Evolutionary conservation across 1,140 invertebrate genomes (phyloP).

Genomic region (Rhizoglyphus robini): DNA sequence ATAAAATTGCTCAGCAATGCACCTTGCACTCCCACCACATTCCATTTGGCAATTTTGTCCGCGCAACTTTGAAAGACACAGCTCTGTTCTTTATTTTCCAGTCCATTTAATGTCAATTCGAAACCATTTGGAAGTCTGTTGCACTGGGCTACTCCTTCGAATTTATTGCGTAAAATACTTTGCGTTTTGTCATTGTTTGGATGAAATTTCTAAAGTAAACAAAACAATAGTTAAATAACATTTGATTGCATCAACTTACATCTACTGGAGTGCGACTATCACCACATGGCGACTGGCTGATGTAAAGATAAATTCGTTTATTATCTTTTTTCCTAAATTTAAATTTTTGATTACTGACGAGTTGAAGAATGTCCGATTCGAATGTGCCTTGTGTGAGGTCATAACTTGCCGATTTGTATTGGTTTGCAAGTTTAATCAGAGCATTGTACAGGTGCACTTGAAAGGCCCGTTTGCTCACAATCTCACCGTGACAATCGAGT

Average conservation of each 20-base stretch:
- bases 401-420: too few relatives aligned
- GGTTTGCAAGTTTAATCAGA: too few relatives aligned
- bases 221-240: not conserved
- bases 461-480: conserved; percentile 36
- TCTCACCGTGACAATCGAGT: conserved; percentile 41
- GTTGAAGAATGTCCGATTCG: conserved; percentile 31
- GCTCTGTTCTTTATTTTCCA: conserved; percentile 30
- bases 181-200: conserved; percentile 38
- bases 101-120: conserved; percentile 38
- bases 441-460: conserved; percentile 35
- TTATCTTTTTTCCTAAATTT: conserved; percentile 24
- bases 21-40: conserved; percentile 39
- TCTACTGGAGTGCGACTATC: too few relatives aligned
- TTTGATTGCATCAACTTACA: conserved; percentile 31
- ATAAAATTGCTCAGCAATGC: conserved; percentile 35
- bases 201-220: not conserved
- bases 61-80: conserved; percentile 38
- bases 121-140: conserved; percentile 25
- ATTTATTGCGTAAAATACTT: conserved; percentile 49
- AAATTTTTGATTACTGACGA: conserved; percentile 9
- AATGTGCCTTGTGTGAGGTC: too few relatives aligned
- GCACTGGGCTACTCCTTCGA: conserved; percentile 31
- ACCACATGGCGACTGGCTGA: conserved; percentile 95
- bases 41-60: conserved; percentile 40
- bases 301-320: conserved; percentile 68